phyloP scores from a whole-genome alignment of 2,888 invertebrate species.

The Hedychridium roseum region DNA sequence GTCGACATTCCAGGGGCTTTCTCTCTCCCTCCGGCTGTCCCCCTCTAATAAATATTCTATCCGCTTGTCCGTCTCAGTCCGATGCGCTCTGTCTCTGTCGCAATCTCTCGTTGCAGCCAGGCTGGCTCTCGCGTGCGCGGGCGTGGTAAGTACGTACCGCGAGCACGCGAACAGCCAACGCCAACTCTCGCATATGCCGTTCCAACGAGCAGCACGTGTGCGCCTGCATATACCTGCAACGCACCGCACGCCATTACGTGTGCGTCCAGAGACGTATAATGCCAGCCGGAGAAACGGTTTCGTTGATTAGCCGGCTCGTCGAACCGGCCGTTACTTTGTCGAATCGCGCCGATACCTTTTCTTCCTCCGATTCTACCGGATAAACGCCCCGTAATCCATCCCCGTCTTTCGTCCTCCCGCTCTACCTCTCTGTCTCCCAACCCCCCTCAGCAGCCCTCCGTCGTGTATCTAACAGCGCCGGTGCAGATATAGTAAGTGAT shows the following conservation, averaged over 20 bases:
- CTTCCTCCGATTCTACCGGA: not conserved
- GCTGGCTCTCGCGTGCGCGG: constrained; percentile 55
- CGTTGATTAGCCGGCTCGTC: constrained; percentile 43
- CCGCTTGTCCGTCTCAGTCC: constrained; percentile 4
- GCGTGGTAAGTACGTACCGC: constrained; percentile 51
- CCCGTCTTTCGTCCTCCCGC: too few species aligned
- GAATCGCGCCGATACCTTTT: constrained; percentile 24
- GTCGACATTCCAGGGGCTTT: not conserved
- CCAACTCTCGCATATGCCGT: constrained; percentile 12
- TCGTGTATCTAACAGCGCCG: too few species aligned
- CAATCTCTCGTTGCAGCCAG: constrained; percentile 16
- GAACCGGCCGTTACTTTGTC: constrained; percentile 43
- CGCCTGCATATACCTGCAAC: not conserved
- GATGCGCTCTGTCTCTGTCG: not conserved
- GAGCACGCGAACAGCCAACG: constrained; percentile 27
- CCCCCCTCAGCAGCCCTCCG: too few species aligned
- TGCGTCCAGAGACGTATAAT: constrained; percentile 17
- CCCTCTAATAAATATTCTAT: constrained; percentile 1
- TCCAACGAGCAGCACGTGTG: constrained; percentile 3
- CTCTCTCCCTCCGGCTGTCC: constrained; percentile 11
- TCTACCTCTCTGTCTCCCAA: too few species aligned
- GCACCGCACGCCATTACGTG: not conserved
- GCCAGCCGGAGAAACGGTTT: constrained; percentile 39
- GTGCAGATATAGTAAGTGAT: too few species aligned
- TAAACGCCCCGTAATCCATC: too few species aligned